Percentiles rank a stretch among this genome's conserved stretches.
Evolutionary conservation across 2,797 vertebrate genomes (phyloP).

Genomic region (Typhlichthys subterraneus): DNA sequence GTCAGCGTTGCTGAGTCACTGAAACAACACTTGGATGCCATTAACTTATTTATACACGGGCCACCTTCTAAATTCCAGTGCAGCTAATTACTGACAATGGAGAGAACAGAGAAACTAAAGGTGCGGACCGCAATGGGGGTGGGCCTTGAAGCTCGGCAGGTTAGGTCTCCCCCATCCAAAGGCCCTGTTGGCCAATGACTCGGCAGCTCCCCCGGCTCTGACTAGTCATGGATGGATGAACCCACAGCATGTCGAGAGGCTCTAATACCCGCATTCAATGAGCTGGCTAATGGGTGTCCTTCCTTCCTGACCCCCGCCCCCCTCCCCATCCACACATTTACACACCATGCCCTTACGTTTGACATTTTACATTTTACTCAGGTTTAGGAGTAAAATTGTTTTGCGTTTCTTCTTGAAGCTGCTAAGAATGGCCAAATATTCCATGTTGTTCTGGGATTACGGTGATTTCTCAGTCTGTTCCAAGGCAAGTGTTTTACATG

Average conservation of each 20-base stretch:
- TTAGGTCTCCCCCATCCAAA: conserved; percentile 31
- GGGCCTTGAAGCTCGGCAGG: conserved; percentile 18
- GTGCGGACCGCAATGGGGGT: no score
- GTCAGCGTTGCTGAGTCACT: no score
- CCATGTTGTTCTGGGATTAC: neutral
- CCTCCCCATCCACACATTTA: conserved; percentile 60
- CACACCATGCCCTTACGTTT: conserved; percentile 48
- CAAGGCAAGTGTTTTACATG: no score
- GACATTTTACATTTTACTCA: conserved; percentile 42
- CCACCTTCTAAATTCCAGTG: no score
- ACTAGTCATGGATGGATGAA: conserved; percentile 63
- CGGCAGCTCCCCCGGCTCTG: conserved; percentile 55
- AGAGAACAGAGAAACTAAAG: no score
- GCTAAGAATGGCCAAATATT: conserved; percentile 33
- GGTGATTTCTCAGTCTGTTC: no score
- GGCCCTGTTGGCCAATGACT: conserved; percentile 54
- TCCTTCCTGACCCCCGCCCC: conserved; percentile 60
- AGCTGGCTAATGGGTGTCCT: conserved; percentile 72
- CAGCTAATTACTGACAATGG: no score
- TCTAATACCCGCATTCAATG: conserved; percentile 70
- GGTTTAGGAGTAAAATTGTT: conserved; percentile 37
- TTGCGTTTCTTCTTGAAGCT: conserved; percentile 39
- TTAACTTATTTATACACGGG: no score
- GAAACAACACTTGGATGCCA: no score
- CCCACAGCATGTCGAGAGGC: conserved; percentile 53